Evolutionary conservation across 1,140 invertebrate species (phyloP).

Genomic region (Temnothorax curvispinosus): DNA sequence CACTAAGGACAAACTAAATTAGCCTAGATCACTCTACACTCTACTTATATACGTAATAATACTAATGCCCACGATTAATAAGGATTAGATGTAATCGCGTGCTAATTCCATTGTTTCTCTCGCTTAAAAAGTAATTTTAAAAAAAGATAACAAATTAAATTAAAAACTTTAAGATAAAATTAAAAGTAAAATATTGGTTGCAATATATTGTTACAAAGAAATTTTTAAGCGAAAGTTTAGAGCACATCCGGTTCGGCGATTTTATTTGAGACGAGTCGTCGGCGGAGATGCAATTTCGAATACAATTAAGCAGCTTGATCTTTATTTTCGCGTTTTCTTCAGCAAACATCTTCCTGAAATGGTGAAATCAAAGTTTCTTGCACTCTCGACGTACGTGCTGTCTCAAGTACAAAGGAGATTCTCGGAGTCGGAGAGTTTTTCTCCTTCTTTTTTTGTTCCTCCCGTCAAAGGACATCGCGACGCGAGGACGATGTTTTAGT

Average conservation of each 20-base stretch:
- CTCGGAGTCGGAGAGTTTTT: background rate
- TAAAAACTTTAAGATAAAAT: background rate
- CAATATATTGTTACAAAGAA: background rate
- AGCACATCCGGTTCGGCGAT: background rate
- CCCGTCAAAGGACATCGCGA: background rate
- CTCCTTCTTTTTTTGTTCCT: background rate
- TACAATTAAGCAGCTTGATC: background rate
- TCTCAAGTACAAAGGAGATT: background rate
- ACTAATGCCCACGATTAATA: background rate
- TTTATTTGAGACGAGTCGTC: background rate
- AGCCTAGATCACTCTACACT: background rate
- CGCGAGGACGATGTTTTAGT: constrained; percentile 15
- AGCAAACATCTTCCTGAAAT: background rate
- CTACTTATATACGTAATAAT: background rate
- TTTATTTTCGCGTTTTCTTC: background rate
- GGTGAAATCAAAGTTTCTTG: too few relatives aligned
- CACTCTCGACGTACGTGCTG: background rate
- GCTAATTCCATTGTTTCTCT: background rate
- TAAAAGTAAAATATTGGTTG: background rate
- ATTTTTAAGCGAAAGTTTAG: background rate
- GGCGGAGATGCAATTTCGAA: background rate
- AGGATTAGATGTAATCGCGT: background rate
- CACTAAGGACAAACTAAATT: background rate
- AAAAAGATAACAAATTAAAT: background rate
- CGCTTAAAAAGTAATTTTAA: background rate